phyloP scores from a whole-genome alignment of 2,113 vertebrate genomes.

The Pygoscelis antarcticus region DNA sequence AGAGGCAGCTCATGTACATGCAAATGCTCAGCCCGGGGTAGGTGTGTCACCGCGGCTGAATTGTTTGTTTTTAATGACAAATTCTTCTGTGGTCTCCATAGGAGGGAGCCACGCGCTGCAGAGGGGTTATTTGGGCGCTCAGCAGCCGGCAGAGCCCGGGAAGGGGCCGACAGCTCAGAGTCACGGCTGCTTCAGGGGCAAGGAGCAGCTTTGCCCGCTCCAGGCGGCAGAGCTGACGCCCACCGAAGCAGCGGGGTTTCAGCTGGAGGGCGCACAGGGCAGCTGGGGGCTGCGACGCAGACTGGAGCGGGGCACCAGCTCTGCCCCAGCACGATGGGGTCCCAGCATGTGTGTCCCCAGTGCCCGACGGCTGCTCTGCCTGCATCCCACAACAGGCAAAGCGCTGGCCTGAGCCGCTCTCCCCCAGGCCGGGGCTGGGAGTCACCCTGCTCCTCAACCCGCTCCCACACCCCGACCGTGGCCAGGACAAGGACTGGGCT shows the following conservation, averaged over 20 bases:
- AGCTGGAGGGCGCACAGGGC: background rate
- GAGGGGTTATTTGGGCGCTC: background rate
- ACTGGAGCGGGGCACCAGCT: rapidly evolving
- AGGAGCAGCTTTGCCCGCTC: background rate
- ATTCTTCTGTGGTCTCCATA: background rate
- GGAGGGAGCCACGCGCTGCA: background rate
- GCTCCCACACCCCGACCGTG: rapidly evolving
- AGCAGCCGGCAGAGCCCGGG: rapidly evolving
- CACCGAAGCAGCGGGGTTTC: rapidly evolving
- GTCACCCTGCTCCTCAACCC: background rate
- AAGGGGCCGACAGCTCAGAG: rapidly evolving
- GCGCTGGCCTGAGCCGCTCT: background rate
- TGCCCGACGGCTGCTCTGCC: background rate
- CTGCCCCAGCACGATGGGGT: rapidly evolving
- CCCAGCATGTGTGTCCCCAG: rapidly evolving
- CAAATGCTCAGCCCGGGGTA: background rate
- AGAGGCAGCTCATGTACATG: background rate
- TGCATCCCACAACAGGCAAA: background rate
- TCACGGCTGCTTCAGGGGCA: rapidly evolving
- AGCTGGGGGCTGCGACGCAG: background rate
- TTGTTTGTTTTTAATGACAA: background rate
- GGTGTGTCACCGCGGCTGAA: background rate
- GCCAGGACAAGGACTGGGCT: background rate
- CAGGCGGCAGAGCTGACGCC: rapidly evolving
- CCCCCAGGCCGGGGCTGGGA: rapidly evolving